A percentile compares a stretch with the other conserved stretches of the same genome.
Evolutionary conservation across 2,888 invertebrate genomes (phyloP).

Genomic region (Cinara cedri): DNA sequence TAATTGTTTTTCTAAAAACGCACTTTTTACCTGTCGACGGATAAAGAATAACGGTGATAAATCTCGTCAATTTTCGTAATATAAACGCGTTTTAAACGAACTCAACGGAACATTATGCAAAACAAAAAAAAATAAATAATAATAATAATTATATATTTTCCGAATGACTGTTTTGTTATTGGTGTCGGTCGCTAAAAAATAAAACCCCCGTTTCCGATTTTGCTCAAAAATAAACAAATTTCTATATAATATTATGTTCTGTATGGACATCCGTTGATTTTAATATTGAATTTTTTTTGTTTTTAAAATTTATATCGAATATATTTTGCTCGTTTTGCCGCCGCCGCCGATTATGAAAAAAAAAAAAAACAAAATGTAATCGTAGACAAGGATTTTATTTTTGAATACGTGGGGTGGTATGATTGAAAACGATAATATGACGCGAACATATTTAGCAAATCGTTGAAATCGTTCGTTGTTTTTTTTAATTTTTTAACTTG

Average conservation of each 20-base stretch:
- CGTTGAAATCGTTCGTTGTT: not conserved
- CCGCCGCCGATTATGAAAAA: not conserved
- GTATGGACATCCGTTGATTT: no score
- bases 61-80: constrained; percentile 22
- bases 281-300: no score
- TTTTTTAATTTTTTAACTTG: not conserved
- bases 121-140: no score
- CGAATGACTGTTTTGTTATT: not conserved
- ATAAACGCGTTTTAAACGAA: not conserved
- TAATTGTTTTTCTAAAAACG: not conserved
- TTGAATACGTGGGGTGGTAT: no score
- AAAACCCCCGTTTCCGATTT: constrained; percentile 1
- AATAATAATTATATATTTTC: constrained; percentile 29
- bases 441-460: not conserved
- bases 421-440: not conserved
- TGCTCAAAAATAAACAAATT: constrained; percentile 19
- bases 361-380: not conserved
- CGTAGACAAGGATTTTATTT: no score
- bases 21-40: no score
- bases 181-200: not conserved
- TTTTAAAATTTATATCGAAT: no score
- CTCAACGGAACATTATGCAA: not conserved
- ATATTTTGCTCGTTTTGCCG: not conserved
- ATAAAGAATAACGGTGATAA: no score
- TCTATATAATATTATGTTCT: not conserved